A percentile compares a stretch with the other conserved stretches of the same genome.
These are phyloP conservation scores for Chinchilla lanigera DNA, from an alignment of 2,113 vertebrate species.

Conservation along the genomic window DNA sequence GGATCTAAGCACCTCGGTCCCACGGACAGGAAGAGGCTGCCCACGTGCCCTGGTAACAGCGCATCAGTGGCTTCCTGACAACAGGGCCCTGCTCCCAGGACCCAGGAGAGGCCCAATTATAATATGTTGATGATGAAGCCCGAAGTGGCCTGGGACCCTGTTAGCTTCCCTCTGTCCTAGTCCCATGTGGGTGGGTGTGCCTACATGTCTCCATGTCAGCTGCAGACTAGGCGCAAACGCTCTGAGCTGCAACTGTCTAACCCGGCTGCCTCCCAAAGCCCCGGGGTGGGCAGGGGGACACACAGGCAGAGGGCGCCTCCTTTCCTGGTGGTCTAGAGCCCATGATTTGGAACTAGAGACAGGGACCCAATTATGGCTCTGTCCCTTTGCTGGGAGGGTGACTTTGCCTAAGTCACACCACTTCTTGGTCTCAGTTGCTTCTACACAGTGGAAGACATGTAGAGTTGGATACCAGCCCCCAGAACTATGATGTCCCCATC, in stretches of 20 bases:
- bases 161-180: conserved; percentile 33
- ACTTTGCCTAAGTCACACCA: background rate
- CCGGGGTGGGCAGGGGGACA: background rate
- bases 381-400: background rate
- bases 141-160: conserved; percentile 61
- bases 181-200: conserved; percentile 52
- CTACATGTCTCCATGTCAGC: conserved; percentile 15
- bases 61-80: background rate
- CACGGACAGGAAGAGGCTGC: conserved; percentile 10
- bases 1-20: background rate
- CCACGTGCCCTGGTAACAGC: conserved; percentile 56
- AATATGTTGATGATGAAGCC: conserved; percentile 70
- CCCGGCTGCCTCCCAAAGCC: background rate
- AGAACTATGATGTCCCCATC: background rate
- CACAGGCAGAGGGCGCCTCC: background rate
- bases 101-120: conserved; percentile 67
- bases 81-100: conserved; percentile 5
- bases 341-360: background rate
- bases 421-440: background rate
- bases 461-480: background rate
- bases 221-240: background rate
- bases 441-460: background rate
- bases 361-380: background rate
- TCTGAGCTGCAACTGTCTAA: background rate
- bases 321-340: background rate